Evolutionary conservation across 2,888 invertebrate genomes (phyloP), one percentile per base, ranked within the genome.

Genomic region (Lymantria monacha): DNA sequence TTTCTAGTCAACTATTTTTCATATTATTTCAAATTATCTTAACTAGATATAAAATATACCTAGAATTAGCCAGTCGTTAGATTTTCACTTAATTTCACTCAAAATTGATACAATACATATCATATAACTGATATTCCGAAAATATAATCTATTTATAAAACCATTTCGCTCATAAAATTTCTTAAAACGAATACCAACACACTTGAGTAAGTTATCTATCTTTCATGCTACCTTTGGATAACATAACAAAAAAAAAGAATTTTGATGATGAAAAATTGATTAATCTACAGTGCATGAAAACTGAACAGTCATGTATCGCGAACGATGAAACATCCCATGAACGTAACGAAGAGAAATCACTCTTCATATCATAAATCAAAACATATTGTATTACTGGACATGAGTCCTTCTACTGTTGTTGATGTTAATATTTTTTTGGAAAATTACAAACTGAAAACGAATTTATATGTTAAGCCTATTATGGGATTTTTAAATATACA

Each of bases 321-420:
- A 72, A 75, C 69, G 72, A 76, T 73, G 80, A 83, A 84, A 82
- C 85, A 85, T 78, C 63, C 66, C 61, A 71, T 68, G 69, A 69
- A 70, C 69, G 61, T 82, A 82, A 83, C 85, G 79, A 85, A 81
- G 86, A 85, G 73, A 75, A 81, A 86, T 86, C 68, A 77, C 59
- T 78, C 69, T 72, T 70, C 73, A 74, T 78, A 70, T 75, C 73
- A 84, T 85, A 83, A 87, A 86, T 85, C 85, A 85, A 78, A 73
- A 60, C 69, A 72, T 79, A 81, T 84, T 83, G 79, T 79, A 82
- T 85, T 76, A 76, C 72, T 66, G 69, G 66, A 63, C 66, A 58
- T 57, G 51, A 49, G 48, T 54, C 50, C 44, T 55, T 52, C 53
- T 76, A 75, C 76, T 61, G 72, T 51, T 57, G 67, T 55, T 50